Conservation (phyloP, 2,888 invertebrate species). For the Monochamus alternatus region DNA sequence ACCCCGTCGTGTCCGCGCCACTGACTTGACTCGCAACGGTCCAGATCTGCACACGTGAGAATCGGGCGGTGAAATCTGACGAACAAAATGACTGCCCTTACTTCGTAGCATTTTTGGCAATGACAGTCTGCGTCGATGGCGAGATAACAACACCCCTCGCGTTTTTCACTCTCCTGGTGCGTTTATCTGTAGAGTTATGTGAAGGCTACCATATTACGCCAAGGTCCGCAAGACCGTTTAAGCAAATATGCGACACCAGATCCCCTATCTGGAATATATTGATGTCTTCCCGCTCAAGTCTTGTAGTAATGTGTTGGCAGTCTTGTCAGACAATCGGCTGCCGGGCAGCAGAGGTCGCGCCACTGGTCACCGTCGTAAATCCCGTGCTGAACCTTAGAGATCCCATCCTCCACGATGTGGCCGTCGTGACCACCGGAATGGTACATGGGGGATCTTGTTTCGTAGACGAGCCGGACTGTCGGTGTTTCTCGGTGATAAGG, state of each 20-base stretch:
- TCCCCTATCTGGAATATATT: slow-evolving; percentile 68
- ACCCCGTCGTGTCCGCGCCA: too few relatives aligned
- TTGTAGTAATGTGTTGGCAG: slow-evolving; percentile 67
- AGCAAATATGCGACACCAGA: slow-evolving; percentile 70
- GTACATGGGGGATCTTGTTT: slow-evolving; percentile 32
- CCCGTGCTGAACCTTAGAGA: slow-evolving; percentile 50
- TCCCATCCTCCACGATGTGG: slow-evolving; percentile 57
- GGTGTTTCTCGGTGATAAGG: neutral
- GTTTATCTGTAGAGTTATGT: slow-evolving; percentile 65
- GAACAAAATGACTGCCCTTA: neutral
- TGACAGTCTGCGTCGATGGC: slow-evolving; percentile 32
- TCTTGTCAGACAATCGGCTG: slow-evolving; percentile 68
- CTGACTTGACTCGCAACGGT: too few relatives aligned
- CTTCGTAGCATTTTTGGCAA: neutral
- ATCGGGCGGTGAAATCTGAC: too few relatives aligned
- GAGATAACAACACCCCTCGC: slow-evolving; percentile 52
- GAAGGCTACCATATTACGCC: slow-evolving; percentile 70
- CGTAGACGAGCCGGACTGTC: slow-evolving; percentile 22
- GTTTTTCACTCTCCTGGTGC: slow-evolving; percentile 53
- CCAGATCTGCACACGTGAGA: too few relatives aligned
- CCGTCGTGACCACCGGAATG: slow-evolving; percentile 54
- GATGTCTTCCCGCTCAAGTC: slow-evolving; percentile 66
- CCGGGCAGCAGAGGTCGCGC: slow-evolving; percentile 60
- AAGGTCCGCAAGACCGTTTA: slow-evolving; percentile 66
- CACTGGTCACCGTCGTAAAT: slow-evolving; percentile 54